Percentiles rank a stretch among this genome's conserved stretches.
Evolutionary conservation across 2,797 vertebrate genomes (phyloP).

Genomic region (Cossypha dichroa): DNA sequence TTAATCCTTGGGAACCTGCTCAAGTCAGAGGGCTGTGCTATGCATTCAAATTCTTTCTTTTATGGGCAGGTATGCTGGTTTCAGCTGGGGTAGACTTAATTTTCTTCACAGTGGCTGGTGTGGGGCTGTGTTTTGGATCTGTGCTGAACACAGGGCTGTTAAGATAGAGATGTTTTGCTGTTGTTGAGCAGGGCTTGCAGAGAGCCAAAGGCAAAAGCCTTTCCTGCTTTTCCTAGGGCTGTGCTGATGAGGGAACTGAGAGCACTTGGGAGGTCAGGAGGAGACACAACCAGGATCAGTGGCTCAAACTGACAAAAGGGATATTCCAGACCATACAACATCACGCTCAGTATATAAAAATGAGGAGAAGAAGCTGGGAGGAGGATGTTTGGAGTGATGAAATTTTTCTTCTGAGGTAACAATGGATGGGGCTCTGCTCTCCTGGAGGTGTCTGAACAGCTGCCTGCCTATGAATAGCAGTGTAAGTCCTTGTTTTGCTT

Average conservation of each 20-base stretch:
- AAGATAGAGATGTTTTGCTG: not conserved
- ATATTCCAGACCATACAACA: not conserved
- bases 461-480: too few relatives aligned
- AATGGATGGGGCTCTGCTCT: not conserved
- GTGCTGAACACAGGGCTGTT: not conserved
- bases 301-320: not conserved
- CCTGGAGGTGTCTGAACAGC: not conserved
- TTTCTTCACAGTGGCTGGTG: not conserved
- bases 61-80: too few relatives aligned
- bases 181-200: not conserved
- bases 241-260: not conserved
- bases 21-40: not conserved
- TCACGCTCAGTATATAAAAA: not conserved
- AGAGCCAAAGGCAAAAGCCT: not conserved
- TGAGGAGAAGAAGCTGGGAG: not conserved
- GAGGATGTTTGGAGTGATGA: not conserved
- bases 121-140: not conserved
- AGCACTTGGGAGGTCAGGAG: not conserved
- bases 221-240: not conserved
- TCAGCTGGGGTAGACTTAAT: not conserved
- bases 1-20: not conserved
- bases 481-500: not conserved
- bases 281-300: not conserved
- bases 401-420: not conserved
- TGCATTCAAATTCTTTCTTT: not conserved